Evolutionary conservation across 2,888 invertebrate species (phyloP).

Genomic region (Parnassius glacialis): DNA sequence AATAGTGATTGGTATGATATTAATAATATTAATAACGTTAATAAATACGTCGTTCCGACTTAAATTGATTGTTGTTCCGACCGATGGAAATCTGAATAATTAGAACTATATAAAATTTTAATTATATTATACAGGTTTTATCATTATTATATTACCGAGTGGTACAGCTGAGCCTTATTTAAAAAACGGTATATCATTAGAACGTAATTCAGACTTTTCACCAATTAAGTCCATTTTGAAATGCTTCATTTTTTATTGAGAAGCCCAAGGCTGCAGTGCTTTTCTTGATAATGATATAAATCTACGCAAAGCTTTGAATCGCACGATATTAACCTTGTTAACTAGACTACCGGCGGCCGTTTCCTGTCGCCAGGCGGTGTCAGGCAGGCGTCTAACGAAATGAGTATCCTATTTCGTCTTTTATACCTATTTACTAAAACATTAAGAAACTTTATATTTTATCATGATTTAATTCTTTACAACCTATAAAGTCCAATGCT

Average conservation of each 20-base stretch:
- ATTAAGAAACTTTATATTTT: conserved; percentile 4
- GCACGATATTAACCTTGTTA: conserved; percentile 66
- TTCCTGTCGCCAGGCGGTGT: conserved; percentile 49
- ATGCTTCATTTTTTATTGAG: conserved; percentile 19
- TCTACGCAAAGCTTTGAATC: conserved; percentile 54
- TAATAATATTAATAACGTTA: too few relatives aligned
- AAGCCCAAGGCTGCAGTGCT: conserved; percentile 31
- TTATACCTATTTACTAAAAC: conserved; percentile 17
- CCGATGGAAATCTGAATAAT: too few relatives aligned
- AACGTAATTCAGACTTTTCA: background rate
- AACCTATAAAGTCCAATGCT: too few relatives aligned
- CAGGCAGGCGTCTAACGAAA: conserved; percentile 47
- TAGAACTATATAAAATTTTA: too few relatives aligned
- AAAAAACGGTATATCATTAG: too few relatives aligned
- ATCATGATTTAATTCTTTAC: background rate
- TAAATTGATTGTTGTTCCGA: too few relatives aligned
- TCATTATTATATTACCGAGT: too few relatives aligned
- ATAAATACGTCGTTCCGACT: too few relatives aligned
- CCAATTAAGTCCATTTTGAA: background rate
- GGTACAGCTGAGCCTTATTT: too few relatives aligned
- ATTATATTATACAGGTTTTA: too few relatives aligned
- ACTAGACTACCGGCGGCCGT: conserved; percentile 46
- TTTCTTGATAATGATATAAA: conserved; percentile 52
- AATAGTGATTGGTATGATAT: too few relatives aligned
- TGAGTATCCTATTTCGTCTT: conserved; percentile 14